A percentile compares a stretch with the other conserved stretches of the same genome.
phyloP scores from a whole-genome alignment of 1,140 invertebrate species.

The Anastatus disparis region DNA sequence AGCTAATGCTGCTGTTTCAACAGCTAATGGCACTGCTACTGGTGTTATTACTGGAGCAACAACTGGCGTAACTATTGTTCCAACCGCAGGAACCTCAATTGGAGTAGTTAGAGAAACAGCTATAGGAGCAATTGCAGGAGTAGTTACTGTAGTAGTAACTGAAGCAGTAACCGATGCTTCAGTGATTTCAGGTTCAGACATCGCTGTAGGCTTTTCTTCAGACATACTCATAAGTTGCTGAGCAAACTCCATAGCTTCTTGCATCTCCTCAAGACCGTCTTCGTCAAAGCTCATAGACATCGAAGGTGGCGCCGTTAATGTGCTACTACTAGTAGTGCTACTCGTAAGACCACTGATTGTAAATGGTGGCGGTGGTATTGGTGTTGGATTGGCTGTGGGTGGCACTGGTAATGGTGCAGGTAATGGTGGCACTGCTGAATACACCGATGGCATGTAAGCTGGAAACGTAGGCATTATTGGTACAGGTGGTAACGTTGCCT shows the following conservation, averaged over 20 bases:
- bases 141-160: background rate
- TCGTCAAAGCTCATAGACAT: conserved; percentile 35
- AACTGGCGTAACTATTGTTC: no score
- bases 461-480: conserved; percentile 21
- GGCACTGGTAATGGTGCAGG: conserved; percentile 29
- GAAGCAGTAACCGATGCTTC: no score
- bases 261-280: conserved; percentile 59
- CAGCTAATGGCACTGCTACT: background rate
- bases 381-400: conserved; percentile 30
- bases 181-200: no score
- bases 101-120: background rate
- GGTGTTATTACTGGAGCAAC: background rate
- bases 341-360: background rate
- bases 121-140: background rate
- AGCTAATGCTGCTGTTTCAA: background rate
- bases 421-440: conserved; percentile 41
- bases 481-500: conserved; percentile 14
- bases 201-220: conserved; percentile 20
- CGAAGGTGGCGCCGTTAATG: conserved; percentile 26
- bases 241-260: conserved; percentile 61
- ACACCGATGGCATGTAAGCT: conserved; percentile 31
- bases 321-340: background rate
- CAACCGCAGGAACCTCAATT: background rate
- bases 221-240: conserved; percentile 57
- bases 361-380: conserved; percentile 32